Evolutionary conservation across 2,888 invertebrate genomes (phyloP), one percentile per base, ranked within the genome.

Genomic region (Taphrorychus bicolor): DNA sequence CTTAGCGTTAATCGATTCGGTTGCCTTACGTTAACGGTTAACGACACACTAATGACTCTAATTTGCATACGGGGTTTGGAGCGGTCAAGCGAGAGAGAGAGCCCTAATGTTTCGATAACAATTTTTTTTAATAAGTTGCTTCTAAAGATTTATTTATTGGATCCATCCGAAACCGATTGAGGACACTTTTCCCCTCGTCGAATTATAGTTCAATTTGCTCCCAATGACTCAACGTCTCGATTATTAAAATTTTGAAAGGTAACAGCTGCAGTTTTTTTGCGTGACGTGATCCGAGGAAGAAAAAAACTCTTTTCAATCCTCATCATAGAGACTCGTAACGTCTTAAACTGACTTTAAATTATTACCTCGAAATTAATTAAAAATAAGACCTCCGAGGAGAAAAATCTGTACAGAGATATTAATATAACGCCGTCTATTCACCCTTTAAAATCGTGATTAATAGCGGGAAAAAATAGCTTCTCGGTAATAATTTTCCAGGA

Each of bases 1-100:
- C 82, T 83, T 83, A 82, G 82, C 82, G 82, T 82, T 83, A 82
- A 83, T 83, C 82, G 82, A 82, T 82, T 82, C 80, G 82, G 82
- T 82, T 80, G 82, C 82, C 82, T 82, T 82, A 82, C 82, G 82
- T 82, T 82, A 79, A 81, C 81, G 83, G 81, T 82, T 82, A 82
- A 83, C 82, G 83, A 82, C 82, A 82, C 82, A 82, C 82, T 83
- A 82, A 83, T 82, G 82, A 82, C 82, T 77, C 80, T 81, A 80
- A 82, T 82, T 82, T 82, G 81, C 82, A 82, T 82, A 82, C 11
- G 80, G 42, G 48, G 57, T 49, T n/a, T 2, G 32, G 22, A 52
- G 14, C 58, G 57, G 42, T 14, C 64, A 59, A 49, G 42, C 14
- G 42, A 42, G 40, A 45, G 19, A 1, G 18, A 17, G 32, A 32